Percentiles rank a stretch among this genome's conserved stretches.
phyloP scores from a whole-genome alignment of 2,888 invertebrate species.

The Acanthosepion esculentum region DNA sequence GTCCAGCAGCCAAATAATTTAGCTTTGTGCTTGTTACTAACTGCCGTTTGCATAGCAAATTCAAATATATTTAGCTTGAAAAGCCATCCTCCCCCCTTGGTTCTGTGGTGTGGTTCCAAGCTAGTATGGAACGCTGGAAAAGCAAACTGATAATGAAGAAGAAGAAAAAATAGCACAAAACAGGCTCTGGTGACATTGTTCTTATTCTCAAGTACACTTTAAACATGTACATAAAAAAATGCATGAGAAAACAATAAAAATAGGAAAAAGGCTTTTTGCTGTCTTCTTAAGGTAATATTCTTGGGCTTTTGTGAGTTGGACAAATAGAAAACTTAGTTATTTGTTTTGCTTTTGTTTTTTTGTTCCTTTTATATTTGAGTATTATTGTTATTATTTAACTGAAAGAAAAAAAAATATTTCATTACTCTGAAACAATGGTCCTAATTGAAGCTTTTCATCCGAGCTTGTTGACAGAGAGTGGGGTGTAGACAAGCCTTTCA shows the following conservation, averaged over 20 bases:
- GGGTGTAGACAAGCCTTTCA: conserved; percentile 18
- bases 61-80: too few species aligned
- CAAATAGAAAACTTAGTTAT: neutral
- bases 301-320: neutral
- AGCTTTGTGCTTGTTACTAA: too few species aligned
- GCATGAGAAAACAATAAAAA: neutral
- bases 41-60: too few species aligned
- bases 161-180: neutral
- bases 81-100: too few species aligned
- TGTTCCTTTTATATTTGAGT: neutral
- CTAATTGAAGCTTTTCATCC: neutral
- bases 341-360: neutral
- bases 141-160: too few species aligned
- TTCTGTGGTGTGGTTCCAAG: too few species aligned
- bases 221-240: neutral
- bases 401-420: neutral
- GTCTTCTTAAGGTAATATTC: neutral
- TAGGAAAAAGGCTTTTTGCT: neutral
- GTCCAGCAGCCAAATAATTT: too few species aligned
- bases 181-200: neutral
- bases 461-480: neutral
- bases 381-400: neutral
- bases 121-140: too few species aligned
- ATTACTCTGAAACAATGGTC: conserved; percentile 33
- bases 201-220: neutral